phyloP scores from a whole-genome alignment of 2,797 vertebrate species.

The Arnoldichthys spilopterus region DNA sequence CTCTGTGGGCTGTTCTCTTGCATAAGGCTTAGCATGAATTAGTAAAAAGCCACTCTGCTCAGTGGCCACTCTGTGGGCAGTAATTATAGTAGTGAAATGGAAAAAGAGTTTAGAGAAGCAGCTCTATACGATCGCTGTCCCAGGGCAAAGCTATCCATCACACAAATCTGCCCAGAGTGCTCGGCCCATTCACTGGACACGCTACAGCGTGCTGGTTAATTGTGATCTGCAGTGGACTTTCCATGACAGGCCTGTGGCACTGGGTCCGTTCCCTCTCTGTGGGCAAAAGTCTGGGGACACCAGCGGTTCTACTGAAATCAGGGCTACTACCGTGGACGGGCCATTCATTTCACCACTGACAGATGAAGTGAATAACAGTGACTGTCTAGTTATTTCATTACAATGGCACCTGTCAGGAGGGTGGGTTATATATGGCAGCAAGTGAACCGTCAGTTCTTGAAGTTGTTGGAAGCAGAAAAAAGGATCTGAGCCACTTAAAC shows the following conservation, averaged over 20 bases:
- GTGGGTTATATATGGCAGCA: no score
- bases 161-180: conserved; percentile 35
- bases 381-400: no score
- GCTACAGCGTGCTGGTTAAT: background rate
- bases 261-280: background rate
- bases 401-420: no score
- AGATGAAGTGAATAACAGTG: no score
- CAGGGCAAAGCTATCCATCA: conserved; percentile 14
- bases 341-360: no score
- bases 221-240: background rate
- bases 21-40: conserved; percentile 70
- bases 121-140: conserved; percentile 22
- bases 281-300: no score
- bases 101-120: conserved; percentile 52
- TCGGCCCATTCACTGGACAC: background rate
- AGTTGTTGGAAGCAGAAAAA: no score
- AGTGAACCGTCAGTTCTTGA: no score
- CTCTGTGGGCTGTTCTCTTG: conserved; percentile 52
- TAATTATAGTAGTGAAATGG: conserved; percentile 71
- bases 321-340: no score
- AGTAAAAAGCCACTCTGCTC: conserved; percentile 67
- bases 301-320: no score
- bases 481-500: no score
- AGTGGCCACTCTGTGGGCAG: conserved; percentile 50
- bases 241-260: background rate